Percentiles rank a stretch among this genome's conserved stretches.
These are phyloP conservation scores for Conus betulinus DNA, from an alignment of 1,140 invertebrate genomes.

Conservation along the genomic window DNA sequence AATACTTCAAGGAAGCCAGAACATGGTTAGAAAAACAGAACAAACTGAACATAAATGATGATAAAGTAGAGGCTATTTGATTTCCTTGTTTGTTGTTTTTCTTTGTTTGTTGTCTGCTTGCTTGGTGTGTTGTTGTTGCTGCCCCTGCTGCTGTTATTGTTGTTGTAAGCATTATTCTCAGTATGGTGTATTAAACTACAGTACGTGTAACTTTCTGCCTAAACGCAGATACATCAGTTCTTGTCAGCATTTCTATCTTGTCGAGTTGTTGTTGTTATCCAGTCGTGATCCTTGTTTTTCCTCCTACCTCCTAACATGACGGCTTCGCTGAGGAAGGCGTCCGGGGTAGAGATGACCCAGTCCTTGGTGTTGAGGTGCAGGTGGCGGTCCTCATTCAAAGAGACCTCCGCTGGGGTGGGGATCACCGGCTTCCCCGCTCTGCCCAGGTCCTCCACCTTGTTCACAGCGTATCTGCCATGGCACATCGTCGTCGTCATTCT, in stretches of 20 bases:
- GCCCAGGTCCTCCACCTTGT: slow-evolving; percentile 43
- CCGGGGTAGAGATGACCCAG: slow-evolving; percentile 43
- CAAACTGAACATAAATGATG: too few species aligned
- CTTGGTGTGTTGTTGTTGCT: neutral
- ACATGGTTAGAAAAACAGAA: too few species aligned
- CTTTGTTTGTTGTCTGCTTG: too few species aligned
- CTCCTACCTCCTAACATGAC: slow-evolving; percentile 46
- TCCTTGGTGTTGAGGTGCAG: slow-evolving; percentile 38
- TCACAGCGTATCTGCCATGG: slow-evolving; percentile 36
- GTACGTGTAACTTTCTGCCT: too few species aligned
- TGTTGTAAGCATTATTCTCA: neutral
- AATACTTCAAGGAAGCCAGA: too few species aligned
- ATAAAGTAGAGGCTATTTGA: too few species aligned
- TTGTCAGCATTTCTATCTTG: too few species aligned
- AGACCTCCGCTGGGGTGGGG: slow-evolving; percentile 51
- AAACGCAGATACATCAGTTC: too few species aligned
- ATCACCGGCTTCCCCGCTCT: slow-evolving; percentile 43
- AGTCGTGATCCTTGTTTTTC: neutral
- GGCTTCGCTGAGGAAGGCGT: slow-evolving; percentile 44
- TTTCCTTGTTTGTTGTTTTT: too few species aligned
- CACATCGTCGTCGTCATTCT: neutral
- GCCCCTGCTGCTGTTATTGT: neutral
- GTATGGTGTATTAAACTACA: too few species aligned
- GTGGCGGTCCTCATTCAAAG: slow-evolving; percentile 20
- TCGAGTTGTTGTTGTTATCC: too few species aligned